phyloP scores from a whole-genome alignment of 2,797 vertebrate genomes.

The Rachycentron canadum region DNA sequence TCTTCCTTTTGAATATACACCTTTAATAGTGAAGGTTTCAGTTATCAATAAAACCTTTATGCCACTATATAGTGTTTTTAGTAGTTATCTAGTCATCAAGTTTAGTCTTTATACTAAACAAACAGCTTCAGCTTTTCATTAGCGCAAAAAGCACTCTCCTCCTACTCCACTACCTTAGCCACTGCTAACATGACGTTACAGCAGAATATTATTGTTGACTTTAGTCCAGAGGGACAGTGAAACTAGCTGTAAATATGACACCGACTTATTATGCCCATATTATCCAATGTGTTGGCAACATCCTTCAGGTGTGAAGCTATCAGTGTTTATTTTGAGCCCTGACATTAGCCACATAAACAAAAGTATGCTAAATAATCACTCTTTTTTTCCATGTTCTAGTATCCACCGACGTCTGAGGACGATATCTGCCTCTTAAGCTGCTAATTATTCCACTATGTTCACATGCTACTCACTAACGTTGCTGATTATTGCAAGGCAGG shows the following conservation, averaged over 20 bases:
- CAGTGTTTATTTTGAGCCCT: background rate
- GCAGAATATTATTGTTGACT: background rate
- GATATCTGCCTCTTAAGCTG: background rate
- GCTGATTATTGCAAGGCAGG: background rate
- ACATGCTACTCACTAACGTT: background rate
- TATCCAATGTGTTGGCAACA: background rate
- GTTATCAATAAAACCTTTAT: background rate
- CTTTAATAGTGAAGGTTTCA: conserved; percentile 11
- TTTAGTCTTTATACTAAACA: conserved; percentile 23
- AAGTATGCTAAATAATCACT: no score
- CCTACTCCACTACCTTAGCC: background rate
- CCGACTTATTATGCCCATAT: background rate
- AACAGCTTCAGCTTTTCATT: conserved; percentile 28
- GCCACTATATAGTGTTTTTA: background rate
- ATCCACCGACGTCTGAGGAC: background rate
- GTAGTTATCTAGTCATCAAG: background rate
- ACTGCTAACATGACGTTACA: background rate
- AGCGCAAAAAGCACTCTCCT: background rate
- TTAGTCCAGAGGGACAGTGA: background rate
- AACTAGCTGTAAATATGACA: background rate
- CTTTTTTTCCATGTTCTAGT: background rate
- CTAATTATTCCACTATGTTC: background rate
- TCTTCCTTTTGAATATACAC: conserved; percentile 32
- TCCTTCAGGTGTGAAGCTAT: background rate
- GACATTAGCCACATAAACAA: no score